These are phyloP conservation scores for Egretta garzetta DNA, from an alignment of 2,113 vertebrate genomes.

Conservation along the genomic window DNA sequence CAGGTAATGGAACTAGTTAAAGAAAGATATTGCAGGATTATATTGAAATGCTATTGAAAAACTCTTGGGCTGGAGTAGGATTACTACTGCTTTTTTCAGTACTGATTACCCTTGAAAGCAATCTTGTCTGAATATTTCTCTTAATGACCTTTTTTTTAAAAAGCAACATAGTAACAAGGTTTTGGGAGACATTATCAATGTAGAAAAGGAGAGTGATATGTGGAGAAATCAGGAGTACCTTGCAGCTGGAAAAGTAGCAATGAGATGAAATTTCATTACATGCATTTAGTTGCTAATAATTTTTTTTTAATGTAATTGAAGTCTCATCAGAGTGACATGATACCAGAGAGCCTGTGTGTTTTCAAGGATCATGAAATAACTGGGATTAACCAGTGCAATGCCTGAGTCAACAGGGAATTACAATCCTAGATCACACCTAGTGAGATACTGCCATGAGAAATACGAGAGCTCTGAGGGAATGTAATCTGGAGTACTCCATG, in stretches of 20 bases:
- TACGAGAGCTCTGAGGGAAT: not conserved
- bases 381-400: not conserved
- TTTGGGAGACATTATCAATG: not conserved
- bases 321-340: not conserved
- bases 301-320: not conserved
- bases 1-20: not conserved
- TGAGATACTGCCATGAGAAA: not conserved
- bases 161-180: not conserved
- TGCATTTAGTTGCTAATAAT: not conserved
- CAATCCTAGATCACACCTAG: not conserved
- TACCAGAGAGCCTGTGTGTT: not conserved
- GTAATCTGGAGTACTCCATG: not conserved
- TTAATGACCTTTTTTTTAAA: not conserved
- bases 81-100: not conserved
- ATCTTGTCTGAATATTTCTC: not conserved
- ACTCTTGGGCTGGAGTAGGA: not conserved
- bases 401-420: not conserved
- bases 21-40: not conserved
- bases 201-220: not conserved
- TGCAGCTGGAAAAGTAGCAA: not conserved
- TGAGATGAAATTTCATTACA: not conserved
- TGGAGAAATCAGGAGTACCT: not conserved
- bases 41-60: not conserved
- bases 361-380: not conserved
- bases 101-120: not conserved